Evolutionary conservation across 2,113 vertebrate species (phyloP).

Genomic region (Bostrychus sinensis): DNA sequence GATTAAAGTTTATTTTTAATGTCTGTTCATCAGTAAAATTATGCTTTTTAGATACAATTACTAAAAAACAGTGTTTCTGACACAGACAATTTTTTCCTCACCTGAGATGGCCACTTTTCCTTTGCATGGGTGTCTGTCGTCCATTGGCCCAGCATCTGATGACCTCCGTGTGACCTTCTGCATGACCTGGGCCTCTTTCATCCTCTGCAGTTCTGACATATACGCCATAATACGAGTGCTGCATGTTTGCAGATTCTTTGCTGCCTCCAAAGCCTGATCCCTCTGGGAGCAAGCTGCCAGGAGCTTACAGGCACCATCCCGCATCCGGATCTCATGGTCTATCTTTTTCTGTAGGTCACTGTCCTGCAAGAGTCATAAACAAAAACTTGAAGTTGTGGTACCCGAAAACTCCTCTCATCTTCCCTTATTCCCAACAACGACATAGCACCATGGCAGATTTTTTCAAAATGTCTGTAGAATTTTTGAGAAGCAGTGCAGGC

Average conservation of each 20-base stretch:
- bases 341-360: constrained; percentile 92
- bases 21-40: too few relatives aligned
- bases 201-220: constrained; percentile 92
- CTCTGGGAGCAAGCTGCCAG: constrained; percentile 89
- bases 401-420: too few relatives aligned
- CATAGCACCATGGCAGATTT: too few relatives aligned
- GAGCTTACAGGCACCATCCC: constrained; percentile 91
- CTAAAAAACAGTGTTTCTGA: too few relatives aligned
- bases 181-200: constrained; percentile 92
- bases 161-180: constrained; percentile 84
- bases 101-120: constrained; percentile 91
- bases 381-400: too few relatives aligned
- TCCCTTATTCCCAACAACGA: too few relatives aligned
- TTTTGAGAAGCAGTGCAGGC: too few relatives aligned
- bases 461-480: too few relatives aligned
- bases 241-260: constrained; percentile 91
- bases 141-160: constrained; percentile 82
- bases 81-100: constrained; percentile 38
- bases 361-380: constrained; percentile 78
- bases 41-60: too few relatives aligned
- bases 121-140: constrained; percentile 86
- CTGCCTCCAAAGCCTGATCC: constrained; percentile 89
- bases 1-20: too few relatives aligned
- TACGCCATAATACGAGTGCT: constrained; percentile 90
- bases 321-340: constrained; percentile 93